Evolutionary conservation across 2,113 vertebrate species (phyloP).

Genomic region (Chamaea fasciata): DNA sequence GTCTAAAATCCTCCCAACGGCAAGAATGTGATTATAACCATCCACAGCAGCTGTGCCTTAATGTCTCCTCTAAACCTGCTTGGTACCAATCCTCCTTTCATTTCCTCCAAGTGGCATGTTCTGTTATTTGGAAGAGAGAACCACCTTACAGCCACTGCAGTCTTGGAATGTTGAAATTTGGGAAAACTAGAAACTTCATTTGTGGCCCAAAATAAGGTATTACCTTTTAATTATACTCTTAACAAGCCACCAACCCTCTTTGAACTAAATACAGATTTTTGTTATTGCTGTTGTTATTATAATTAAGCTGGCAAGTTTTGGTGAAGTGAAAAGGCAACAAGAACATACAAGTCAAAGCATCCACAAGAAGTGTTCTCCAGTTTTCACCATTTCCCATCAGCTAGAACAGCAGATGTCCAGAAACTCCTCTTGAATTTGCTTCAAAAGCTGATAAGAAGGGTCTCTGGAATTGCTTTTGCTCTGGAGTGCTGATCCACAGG

Average conservation of each 20-base stretch:
- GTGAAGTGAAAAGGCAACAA: not conserved
- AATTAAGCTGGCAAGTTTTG: not conserved
- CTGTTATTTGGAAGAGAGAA: not conserved
- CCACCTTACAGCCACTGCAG: not conserved
- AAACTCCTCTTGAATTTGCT: not conserved
- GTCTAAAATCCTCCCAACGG: not conserved
- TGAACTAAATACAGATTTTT: not conserved
- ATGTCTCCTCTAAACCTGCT: not conserved
- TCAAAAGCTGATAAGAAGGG: not conserved
- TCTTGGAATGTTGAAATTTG: not conserved
- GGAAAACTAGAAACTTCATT: not conserved
- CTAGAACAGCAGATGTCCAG: not conserved
- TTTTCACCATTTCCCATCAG: not conserved
- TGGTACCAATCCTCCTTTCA: not conserved
- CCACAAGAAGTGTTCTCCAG: not conserved
- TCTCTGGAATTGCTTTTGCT: not conserved
- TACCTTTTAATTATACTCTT: not conserved
- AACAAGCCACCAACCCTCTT: not conserved
- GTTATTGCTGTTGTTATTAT: not conserved
- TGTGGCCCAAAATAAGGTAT: not conserved
- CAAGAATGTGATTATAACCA: not conserved
- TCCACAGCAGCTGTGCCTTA: not conserved
- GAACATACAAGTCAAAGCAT: not conserved
- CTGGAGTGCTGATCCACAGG: fast-evolving
- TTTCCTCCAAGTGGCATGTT: not conserved